Conservation (phyloP, 2,113 vertebrate genomes). For the Anhinga rufa region DNA sequence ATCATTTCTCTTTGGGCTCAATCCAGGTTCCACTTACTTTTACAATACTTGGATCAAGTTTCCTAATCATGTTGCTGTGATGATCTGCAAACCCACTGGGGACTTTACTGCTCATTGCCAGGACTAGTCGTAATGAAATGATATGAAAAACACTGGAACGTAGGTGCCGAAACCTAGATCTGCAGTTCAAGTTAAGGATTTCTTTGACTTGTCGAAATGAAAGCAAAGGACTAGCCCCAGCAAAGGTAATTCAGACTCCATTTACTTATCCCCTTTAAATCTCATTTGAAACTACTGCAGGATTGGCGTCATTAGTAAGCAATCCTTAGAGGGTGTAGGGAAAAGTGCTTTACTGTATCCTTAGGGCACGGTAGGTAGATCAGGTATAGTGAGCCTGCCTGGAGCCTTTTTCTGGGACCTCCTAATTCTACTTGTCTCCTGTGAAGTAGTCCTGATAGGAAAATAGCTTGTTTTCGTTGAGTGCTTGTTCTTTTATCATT, state of each 20-base stretch:
- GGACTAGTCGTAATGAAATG: background rate
- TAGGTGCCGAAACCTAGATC: background rate
- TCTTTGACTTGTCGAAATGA: background rate
- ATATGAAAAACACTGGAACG: background rate
- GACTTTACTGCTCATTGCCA: background rate
- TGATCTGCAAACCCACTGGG: background rate
- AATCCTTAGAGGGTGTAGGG: background rate
- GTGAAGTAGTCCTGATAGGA: background rate
- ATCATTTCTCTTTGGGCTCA: background rate
- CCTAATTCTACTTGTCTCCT: background rate
- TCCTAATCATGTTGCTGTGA: background rate
- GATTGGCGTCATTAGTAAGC: background rate
- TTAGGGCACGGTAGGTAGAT: background rate
- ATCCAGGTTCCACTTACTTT: conserved; percentile 17
- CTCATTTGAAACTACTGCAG: background rate
- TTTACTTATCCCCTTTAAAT: background rate
- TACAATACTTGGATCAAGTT: background rate
- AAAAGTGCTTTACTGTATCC: background rate
- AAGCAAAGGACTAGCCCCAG: background rate
- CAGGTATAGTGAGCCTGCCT: background rate
- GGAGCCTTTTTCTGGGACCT: background rate
- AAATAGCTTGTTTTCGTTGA: background rate
- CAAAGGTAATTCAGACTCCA: background rate
- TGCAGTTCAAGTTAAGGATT: background rate
- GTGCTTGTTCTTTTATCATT: background rate